Evolutionary conservation across 2,113 vertebrate species (phyloP).

Genomic region (Corvus cornix): DNA sequence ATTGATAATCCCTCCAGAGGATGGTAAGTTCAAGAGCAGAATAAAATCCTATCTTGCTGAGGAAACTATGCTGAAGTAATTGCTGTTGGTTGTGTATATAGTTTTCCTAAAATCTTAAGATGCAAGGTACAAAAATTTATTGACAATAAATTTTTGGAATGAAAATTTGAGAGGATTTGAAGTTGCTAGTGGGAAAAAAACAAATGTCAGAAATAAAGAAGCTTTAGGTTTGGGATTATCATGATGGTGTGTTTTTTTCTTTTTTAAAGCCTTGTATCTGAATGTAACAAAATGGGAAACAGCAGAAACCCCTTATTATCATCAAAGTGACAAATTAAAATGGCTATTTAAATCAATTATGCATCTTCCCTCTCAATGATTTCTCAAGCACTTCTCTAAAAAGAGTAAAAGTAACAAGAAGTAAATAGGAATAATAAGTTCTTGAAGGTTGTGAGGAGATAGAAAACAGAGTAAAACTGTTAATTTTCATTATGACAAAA

Average conservation of each 20-base stretch:
- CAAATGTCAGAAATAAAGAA: not conserved
- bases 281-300: not conserved
- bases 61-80: not conserved
- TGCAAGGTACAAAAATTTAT: not conserved
- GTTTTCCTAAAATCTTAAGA: not conserved
- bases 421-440: not conserved
- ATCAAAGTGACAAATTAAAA: not conserved
- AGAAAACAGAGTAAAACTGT: not conserved
- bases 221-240: not conserved
- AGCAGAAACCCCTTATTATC: not conserved
- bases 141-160: not conserved
- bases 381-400: not conserved
- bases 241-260: fast-evolving
- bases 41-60: not conserved
- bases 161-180: not conserved
- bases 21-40: slow-evolving; percentile 57
- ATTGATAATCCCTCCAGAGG: slow-evolving; percentile 9
- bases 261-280: not conserved
- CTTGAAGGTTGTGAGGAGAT: not conserved
- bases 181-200: not conserved
- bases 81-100: not conserved
- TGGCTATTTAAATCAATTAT: not conserved
- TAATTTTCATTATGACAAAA: not conserved
- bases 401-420: not conserved
- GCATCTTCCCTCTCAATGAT: not conserved